phyloP scores from a whole-genome alignment of 23 tunicate genomes.

The Ciona savignyi region DNA sequence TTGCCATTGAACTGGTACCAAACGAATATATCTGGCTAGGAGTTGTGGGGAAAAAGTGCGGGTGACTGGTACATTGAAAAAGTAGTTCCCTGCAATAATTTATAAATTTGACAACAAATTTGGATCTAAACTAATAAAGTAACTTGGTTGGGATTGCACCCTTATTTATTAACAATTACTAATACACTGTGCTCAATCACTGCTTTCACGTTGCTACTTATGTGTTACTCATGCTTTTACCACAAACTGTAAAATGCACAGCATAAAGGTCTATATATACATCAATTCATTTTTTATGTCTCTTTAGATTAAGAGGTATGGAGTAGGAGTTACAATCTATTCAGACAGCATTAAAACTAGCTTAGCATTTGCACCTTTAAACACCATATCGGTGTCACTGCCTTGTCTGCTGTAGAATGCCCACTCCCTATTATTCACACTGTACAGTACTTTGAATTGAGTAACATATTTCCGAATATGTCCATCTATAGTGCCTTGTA shows the following conservation, averaged over 20 bases:
- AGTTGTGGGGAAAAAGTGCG: constrained; percentile 16
- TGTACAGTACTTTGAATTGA: constrained; percentile 19
- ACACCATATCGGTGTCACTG: constrained; percentile 3
- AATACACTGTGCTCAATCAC: too few species aligned
- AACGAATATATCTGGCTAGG: constrained; percentile 12
- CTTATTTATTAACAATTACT: too few species aligned
- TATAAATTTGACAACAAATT: neutral
- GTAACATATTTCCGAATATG: constrained; percentile 16
- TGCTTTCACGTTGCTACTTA: too few species aligned
- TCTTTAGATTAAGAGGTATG: neutral
- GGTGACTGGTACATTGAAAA: constrained; percentile 13
- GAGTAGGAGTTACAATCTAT: neutral
- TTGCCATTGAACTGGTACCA: constrained; percentile 16
- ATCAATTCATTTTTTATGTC: neutral
- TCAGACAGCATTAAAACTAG: too few species aligned
- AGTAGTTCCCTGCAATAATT: constrained; percentile 18
- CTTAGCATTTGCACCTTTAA: too few species aligned
- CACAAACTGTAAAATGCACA: too few species aligned
- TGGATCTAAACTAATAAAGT: too few species aligned
- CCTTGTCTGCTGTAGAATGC: constrained; percentile 14
- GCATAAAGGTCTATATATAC: too few species aligned
- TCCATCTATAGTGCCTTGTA: constrained; percentile 19
- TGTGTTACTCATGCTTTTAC: too few species aligned
- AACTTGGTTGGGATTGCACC: too few species aligned
- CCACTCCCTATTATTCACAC: constrained; percentile 13